Evolutionary conservation across 2,888 invertebrate genomes (phyloP), one percentile per base, ranked within the genome.

Genomic region (Disparrhopalites patrizii): DNA sequence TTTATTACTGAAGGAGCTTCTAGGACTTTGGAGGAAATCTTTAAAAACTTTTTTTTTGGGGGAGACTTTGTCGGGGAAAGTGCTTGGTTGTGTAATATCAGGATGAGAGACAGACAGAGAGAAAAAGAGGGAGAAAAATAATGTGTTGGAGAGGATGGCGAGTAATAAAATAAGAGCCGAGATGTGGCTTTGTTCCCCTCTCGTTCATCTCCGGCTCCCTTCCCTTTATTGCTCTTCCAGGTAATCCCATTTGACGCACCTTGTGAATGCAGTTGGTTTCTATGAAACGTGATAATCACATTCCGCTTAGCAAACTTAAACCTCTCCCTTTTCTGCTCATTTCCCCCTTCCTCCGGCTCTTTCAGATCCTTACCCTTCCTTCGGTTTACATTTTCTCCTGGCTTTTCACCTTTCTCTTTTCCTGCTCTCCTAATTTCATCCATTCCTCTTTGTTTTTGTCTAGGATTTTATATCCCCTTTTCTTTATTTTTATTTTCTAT

Each of bases 201-300:
- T 62, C 5, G 58, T 28, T 58, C 25, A 36, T 23, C 5, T 47
- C 50, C 20, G 18, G 31, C 30, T 3, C 31, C 50, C 60, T 40
- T 62, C 38, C 23, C 60, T 43, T 65, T 60, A 60, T 60, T 65
- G 51, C 60, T 47, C 20, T 61, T 50, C n/a, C 60, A 61, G 60
- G 60, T 66, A 66, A 66, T 62, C 62, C 66, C 50, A 66, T 62
- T 66, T 27, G 66, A 57, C 57, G 57, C 62, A 62, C 56, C 62
- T 62, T 62, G 57, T 66, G 55, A 66, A 33, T 57, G 52, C 51
- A 18, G 20, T 38, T 61, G 55, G 51, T 62, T 38, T 54, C 36
- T 54, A 62, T 62, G 62, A 62, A 62, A 62, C 40, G 20, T 36
- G 62, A 62, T 62, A 62, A 62, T 62, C 62, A 62, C 62, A 62